Evolutionary conservation across 1,140 invertebrate genomes (phyloP).

Genomic region (Hormaphis cornu): DNA sequence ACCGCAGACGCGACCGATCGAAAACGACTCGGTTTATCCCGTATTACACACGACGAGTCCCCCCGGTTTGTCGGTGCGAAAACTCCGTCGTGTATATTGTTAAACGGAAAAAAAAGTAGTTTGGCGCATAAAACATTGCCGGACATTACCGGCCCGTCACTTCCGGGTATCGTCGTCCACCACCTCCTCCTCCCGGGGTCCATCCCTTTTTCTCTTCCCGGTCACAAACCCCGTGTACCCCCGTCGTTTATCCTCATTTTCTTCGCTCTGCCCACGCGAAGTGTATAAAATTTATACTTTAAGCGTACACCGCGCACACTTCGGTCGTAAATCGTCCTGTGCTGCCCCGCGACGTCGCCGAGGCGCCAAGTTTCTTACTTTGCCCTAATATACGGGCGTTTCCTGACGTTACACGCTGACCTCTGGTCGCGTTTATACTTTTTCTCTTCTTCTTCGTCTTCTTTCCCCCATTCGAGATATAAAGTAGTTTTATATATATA

Average conservation of each 20-base stretch:
- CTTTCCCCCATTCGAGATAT: conserved; percentile 16
- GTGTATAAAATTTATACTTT: too few relatives aligned
- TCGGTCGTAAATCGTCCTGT: conserved; percentile 22
- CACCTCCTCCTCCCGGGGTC: neutral
- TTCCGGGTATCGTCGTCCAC: neutral
- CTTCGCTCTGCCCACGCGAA: too few relatives aligned
- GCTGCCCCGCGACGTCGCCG: too few relatives aligned
- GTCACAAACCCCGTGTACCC: too few relatives aligned
- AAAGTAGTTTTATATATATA: conserved; percentile 25
- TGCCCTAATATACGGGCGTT: conserved; percentile 13
- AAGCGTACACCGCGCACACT: neutral
- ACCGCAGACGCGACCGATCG: too few relatives aligned
- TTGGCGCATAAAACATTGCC: conserved; percentile 6
- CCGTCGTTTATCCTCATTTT: too few relatives aligned
- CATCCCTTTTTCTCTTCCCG: neutral
- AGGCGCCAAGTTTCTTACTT: conserved; percentile 32
- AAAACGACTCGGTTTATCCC: too few relatives aligned
- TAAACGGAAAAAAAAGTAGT: too few relatives aligned
- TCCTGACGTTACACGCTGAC: conserved; percentile 28
- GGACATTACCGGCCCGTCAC: conserved; percentile 22
- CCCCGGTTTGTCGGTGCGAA: neutral
- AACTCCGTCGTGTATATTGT: neutral
- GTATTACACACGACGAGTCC: too few relatives aligned
- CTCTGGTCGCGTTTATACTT: too few relatives aligned
- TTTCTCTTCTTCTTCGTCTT: too few relatives aligned